phyloP scores from a whole-genome alignment of 2,797 vertebrate genomes.

The Selene dorsalis region DNA sequence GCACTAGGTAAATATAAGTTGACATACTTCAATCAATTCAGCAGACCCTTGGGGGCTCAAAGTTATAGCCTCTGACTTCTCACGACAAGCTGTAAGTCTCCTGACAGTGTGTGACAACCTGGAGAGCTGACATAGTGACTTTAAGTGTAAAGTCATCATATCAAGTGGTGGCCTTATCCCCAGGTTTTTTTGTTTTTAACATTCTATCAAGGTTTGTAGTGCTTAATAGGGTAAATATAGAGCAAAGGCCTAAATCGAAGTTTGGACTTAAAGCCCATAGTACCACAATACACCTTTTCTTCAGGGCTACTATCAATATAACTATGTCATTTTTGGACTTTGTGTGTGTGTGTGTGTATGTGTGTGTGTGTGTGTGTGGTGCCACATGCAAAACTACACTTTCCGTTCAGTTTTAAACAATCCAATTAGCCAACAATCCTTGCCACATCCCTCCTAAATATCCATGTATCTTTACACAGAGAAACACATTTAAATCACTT shows the following conservation, averaged over 20 bases:
- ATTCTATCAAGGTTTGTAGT: background rate
- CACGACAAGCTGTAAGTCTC: conserved; percentile 39
- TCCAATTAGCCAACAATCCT: conserved; percentile 25
- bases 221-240: background rate
- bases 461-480: conserved; percentile 30
- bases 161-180: conserved; percentile 22
- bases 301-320: background rate
- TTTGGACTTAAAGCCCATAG: background rate
- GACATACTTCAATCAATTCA: conserved; percentile 50
- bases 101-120: conserved; percentile 45
- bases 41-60: conserved; percentile 25
- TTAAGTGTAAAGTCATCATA: conserved; percentile 45
- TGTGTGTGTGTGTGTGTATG: no score
- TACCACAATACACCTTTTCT: background rate
- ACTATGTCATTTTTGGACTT: background rate
- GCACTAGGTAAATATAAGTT: conserved; percentile 45
- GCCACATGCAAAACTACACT: background rate
- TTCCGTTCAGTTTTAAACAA: conserved; percentile 19
- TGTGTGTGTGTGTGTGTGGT: no score
- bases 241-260: background rate
- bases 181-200: background rate
- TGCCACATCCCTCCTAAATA: background rate
- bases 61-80: conserved; percentile 46
- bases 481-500: conserved; percentile 24
- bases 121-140: conserved; percentile 33